Conservation (phyloP, 2,888 invertebrate genomes). For the Euplagia quadripunctaria region DNA sequence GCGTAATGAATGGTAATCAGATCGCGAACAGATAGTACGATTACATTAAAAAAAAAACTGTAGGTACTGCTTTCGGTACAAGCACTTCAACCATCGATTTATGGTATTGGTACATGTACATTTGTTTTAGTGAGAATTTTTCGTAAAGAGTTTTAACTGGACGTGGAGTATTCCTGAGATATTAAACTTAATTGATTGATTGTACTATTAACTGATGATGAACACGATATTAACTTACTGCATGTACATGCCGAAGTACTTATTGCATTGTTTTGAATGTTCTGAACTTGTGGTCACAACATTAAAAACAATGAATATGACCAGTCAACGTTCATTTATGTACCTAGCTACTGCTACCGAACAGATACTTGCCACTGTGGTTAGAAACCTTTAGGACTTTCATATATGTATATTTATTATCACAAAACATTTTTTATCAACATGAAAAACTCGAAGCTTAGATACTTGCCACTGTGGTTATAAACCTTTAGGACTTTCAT, state of each 20-base stretch:
- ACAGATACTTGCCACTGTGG: too few species aligned
- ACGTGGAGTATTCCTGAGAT: background rate
- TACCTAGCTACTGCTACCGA: background rate
- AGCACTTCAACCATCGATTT: background rate
- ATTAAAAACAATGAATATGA: background rate
- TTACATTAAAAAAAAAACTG: conserved; percentile 16
- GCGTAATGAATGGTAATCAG: conserved; percentile 43
- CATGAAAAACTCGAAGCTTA: background rate
- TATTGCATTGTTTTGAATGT: too few species aligned
- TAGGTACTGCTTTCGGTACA: conserved; percentile 4
- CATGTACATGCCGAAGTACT: too few species aligned
- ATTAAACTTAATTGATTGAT: background rate
- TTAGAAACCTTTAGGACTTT: background rate
- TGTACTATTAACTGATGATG: background rate
- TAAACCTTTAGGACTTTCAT: background rate
- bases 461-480: background rate
- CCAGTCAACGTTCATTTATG: background rate
- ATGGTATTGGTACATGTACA: background rate
- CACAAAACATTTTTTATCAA: background rate
- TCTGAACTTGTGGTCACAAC: background rate
- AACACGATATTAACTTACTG: background rate
- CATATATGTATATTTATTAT: background rate
- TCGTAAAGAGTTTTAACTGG: background rate
- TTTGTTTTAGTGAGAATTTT: conserved; percentile 5
- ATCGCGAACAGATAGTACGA: conserved; percentile 30